Evolutionary conservation across 1,140 invertebrate species (phyloP).

Genomic region (Aricia agestis): DNA sequence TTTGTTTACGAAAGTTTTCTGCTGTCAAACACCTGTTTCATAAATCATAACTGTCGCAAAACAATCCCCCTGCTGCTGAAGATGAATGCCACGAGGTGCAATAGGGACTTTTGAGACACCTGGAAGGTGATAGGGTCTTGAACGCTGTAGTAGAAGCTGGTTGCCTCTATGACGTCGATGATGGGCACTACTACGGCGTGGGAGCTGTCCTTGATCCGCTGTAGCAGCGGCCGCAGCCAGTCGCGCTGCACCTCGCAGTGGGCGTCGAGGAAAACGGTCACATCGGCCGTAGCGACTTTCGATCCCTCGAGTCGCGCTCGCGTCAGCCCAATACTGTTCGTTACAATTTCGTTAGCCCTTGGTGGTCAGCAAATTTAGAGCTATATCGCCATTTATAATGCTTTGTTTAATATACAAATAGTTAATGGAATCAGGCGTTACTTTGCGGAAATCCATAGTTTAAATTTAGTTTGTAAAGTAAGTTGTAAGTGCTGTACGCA

Average conservation of each 20-base stretch:
- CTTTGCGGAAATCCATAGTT: too few relatives aligned
- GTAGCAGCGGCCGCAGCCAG: constrained; percentile 92
- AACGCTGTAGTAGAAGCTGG: constrained; percentile 63
- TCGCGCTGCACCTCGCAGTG: constrained; percentile 91
- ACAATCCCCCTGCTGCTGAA: not conserved
- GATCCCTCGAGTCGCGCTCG: constrained; percentile 80
- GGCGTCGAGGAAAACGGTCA: constrained; percentile 94
- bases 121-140: constrained; percentile 85
- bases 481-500: too few relatives aligned
- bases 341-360: constrained; percentile 15
- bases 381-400: too few relatives aligned
- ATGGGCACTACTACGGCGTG: constrained; percentile 92
- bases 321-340: constrained; percentile 56
- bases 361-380: too few relatives aligned
- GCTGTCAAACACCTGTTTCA: too few relatives aligned
- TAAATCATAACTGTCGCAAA: too few relatives aligned
- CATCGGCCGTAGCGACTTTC: constrained; percentile 82
- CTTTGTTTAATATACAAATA: too few relatives aligned
- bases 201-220: constrained; percentile 88
- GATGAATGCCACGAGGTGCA: not conserved
- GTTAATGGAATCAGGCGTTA: too few relatives aligned
- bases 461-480: too few relatives aligned
- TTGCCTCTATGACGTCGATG: constrained; percentile 91
- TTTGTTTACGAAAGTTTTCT: too few relatives aligned
- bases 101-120: constrained; percentile 65